These are phyloP conservation scores for Nebria brevicollis DNA, from an alignment of 2,888 invertebrate genomes.

Conservation along the genomic window DNA sequence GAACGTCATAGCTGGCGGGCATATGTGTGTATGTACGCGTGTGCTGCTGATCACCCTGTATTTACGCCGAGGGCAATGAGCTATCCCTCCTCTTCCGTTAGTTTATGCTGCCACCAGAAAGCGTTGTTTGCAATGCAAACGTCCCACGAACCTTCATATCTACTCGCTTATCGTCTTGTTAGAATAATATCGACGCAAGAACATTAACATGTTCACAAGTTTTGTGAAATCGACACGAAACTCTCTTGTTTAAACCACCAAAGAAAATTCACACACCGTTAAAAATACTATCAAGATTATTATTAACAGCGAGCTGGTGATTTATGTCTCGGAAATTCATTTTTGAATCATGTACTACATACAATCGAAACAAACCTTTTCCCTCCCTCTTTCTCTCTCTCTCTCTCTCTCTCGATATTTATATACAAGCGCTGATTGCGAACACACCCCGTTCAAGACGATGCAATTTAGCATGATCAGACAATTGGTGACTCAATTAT, in stretches of 20 bases:
- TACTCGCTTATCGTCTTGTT: slow-evolving; percentile 44
- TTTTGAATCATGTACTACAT: neutral
- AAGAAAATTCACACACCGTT: neutral
- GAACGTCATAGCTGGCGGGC: slow-evolving; percentile 29
- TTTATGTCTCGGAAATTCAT: neutral
- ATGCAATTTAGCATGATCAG: neutral
- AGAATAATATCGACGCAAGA: slow-evolving; percentile 42
- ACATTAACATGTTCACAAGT: slow-evolving; percentile 38
- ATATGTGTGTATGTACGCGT: slow-evolving; percentile 4
- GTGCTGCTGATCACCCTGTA: slow-evolving; percentile 21
- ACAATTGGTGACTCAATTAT: slow-evolving; percentile 39
- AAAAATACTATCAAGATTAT: neutral
- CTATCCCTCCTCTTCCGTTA: slow-evolving; percentile 18
- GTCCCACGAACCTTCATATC: slow-evolving; percentile 28
- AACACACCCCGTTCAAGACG: neutral
- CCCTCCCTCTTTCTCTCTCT: neutral
- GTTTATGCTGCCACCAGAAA: slow-evolving; percentile 4
- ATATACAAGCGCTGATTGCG: neutral
- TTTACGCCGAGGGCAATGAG: slow-evolving; percentile 13
- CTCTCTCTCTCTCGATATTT: neutral
- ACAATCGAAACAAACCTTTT: too few relatives aligned
- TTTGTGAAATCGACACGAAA: slow-evolving; percentile 3
- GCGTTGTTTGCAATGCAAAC: neutral
- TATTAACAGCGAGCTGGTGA: neutral
- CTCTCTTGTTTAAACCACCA: neutral